Conservation (phyloP, 2,113 vertebrate genomes). For the Proterorhinus semilunaris region DNA sequence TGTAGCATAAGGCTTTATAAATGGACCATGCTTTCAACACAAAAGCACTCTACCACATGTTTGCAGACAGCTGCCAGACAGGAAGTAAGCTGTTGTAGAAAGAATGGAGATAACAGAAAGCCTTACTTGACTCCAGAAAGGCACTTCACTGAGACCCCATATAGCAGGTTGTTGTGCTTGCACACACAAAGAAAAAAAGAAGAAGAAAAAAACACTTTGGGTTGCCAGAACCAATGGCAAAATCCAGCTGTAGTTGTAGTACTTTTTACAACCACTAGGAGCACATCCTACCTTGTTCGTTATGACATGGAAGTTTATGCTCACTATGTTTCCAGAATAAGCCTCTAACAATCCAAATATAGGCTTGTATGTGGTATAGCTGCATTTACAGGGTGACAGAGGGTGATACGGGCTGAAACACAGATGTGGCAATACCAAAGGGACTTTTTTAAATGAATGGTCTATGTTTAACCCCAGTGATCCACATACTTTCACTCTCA, state of each 20-base stretch:
- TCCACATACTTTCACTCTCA: slow-evolving; percentile 50
- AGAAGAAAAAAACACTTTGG: too few species aligned
- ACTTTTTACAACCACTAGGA: too few species aligned
- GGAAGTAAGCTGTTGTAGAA: background rate
- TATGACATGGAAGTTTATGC: background rate
- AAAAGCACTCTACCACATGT: too few species aligned
- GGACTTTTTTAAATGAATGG: slow-evolving; percentile 30
- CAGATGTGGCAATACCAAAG: slow-evolving; percentile 37
- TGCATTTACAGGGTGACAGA: slow-evolving; percentile 10
- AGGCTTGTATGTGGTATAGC: background rate
- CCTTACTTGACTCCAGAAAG: too few species aligned
- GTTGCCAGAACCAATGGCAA: too few species aligned
- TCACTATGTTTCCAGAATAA: background rate
- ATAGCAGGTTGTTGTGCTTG: too few species aligned
- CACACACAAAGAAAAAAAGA: too few species aligned
- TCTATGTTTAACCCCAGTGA: slow-evolving; percentile 71
- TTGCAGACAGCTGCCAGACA: background rate
- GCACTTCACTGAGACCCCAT: too few species aligned
- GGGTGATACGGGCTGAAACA: slow-evolving; percentile 10
- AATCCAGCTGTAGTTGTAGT: too few species aligned
- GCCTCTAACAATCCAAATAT: too few species aligned
- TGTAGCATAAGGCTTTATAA: background rate
- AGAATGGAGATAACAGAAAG: background rate
- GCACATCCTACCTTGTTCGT: background rate
- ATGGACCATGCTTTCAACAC: background rate